A percentile compares a stretch with the other conserved stretches of the same genome.
These are phyloP conservation scores for Watsonalla binaria DNA, from an alignment of 2,888 invertebrate genomes.

Conservation along the genomic window DNA sequence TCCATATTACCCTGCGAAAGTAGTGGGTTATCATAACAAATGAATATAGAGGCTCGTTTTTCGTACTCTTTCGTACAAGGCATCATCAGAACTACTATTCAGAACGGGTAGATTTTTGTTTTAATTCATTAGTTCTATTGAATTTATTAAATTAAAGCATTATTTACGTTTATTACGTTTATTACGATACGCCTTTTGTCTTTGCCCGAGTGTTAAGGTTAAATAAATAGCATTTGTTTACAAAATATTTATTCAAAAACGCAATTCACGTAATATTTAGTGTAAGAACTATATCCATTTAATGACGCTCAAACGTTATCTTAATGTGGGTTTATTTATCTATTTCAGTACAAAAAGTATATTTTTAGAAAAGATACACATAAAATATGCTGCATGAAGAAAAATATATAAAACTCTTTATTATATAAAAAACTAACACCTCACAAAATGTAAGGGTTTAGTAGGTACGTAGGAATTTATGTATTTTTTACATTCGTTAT, in stretches of 20 bases:
- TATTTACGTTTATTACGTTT: too few relatives aligned
- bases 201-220: background rate
- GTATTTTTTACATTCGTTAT: background rate
- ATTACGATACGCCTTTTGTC: too few relatives aligned
- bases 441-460: background rate
- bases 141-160: too few relatives aligned
- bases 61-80: too few relatives aligned
- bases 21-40: too few relatives aligned
- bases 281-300: conserved; percentile 9
- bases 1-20: too few relatives aligned
- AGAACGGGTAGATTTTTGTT: too few relatives aligned
- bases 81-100: too few relatives aligned
- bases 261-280: conserved; percentile 5
- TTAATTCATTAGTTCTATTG: too few relatives aligned
- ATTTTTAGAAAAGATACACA: background rate
- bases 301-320: too few relatives aligned
- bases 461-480: background rate
- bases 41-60: too few relatives aligned
- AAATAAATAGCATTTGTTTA: conserved; percentile 3
- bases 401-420: too few relatives aligned
- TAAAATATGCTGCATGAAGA: background rate
- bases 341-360: background rate
- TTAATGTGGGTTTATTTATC: conserved; percentile 7
- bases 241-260: conserved; percentile 18
- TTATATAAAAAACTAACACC: background rate